Percentiles rank a stretch among this genome's conserved stretches.
These are phyloP conservation scores for Nasonovia ribisnigri DNA, from an alignment of 2,888 invertebrate species.

Conservation along the genomic window DNA sequence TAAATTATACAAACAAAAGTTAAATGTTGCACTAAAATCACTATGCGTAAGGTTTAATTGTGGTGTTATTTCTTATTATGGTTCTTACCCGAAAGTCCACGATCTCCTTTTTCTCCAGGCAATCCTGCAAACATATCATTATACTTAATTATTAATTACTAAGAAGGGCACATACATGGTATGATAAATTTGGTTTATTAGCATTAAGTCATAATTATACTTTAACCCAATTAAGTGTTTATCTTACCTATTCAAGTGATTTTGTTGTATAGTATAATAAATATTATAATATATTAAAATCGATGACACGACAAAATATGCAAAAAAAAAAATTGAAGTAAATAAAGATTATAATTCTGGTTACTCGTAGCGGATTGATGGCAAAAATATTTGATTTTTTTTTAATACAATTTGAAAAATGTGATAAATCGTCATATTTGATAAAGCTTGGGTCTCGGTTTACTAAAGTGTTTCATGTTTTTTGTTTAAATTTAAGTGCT, in stretches of 20 bases:
- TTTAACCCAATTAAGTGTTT: background rate
- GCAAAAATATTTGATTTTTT: background rate
- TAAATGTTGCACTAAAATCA: background rate
- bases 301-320: background rate
- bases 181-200: background rate
- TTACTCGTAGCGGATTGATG: background rate
- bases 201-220: background rate
- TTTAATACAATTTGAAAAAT: background rate
- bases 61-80: background rate
- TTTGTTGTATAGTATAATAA: background rate
- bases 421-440: background rate
- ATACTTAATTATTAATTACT: background rate
- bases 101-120: slow-evolving; percentile 86
- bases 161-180: background rate
- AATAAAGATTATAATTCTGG: background rate
- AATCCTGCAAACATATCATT: slow-evolving; percentile 72
- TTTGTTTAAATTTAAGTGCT: background rate
- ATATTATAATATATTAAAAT: background rate
- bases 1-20: background rate
- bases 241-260: background rate
- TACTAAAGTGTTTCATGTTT: background rate
- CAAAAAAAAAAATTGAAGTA: background rate
- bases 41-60: background rate
- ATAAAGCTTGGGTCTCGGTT: background rate
- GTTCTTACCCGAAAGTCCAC: slow-evolving; percentile 76